These are phyloP conservation scores for Rhinophrynus dorsalis DNA, from an alignment of 2,797 vertebrate genomes.

Conservation along the genomic window DNA sequence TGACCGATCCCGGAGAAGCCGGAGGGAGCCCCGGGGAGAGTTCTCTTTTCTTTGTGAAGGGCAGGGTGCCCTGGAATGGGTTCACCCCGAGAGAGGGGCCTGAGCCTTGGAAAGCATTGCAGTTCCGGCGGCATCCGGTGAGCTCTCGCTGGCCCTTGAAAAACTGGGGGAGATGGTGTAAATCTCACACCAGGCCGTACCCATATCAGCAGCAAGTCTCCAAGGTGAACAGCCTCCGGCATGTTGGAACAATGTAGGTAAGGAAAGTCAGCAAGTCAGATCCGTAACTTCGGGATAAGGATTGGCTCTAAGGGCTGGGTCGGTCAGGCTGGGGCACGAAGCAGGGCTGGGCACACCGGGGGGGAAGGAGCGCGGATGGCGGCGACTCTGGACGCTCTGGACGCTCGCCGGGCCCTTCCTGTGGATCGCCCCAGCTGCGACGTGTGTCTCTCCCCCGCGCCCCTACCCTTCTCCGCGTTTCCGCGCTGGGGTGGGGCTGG, in stretches of 20 bases:
- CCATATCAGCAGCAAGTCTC: too few relatives aligned
- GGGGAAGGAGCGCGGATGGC: not conserved
- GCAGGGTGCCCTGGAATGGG: conserved; percentile 7
- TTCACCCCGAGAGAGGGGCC: conserved; percentile 19
- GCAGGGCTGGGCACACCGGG: not conserved
- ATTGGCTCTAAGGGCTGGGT: too few relatives aligned
- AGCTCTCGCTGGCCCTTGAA: not conserved
- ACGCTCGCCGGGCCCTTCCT: not conserved
- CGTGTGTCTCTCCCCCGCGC: too few relatives aligned
- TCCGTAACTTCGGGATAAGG: too few relatives aligned
- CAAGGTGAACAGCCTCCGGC: too few relatives aligned
- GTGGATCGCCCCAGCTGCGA: not conserved
- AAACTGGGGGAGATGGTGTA: not conserved
- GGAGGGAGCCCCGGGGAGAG: too few relatives aligned
- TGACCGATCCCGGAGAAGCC: conserved; percentile 17
- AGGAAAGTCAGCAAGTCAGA: too few relatives aligned
- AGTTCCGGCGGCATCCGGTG: not conserved
- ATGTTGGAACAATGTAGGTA: too few relatives aligned
- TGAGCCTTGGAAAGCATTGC: conserved; percentile 1
- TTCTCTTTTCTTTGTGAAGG: too few relatives aligned
- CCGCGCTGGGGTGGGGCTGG: not conserved
- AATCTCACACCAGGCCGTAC: too few relatives aligned
- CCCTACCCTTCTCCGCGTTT: not conserved
- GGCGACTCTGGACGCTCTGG: not conserved
- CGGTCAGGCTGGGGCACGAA: too few relatives aligned